Evolutionary conservation across 2,888 invertebrate species (phyloP).

Genomic region (Cacoxenus indagator): DNA sequence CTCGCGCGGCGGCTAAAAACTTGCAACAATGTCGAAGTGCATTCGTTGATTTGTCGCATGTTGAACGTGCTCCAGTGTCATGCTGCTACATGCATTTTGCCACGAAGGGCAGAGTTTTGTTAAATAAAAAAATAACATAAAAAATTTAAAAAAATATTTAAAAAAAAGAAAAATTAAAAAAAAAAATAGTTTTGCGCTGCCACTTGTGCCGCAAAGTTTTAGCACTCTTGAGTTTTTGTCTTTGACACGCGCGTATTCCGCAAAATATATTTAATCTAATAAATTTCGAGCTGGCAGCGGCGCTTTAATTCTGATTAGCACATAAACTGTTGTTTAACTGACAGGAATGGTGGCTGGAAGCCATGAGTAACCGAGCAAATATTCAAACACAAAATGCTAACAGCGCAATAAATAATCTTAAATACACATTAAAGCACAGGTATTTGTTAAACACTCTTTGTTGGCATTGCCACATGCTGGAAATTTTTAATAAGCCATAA

Average conservation of each 20-base stretch:
- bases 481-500: conserved; percentile 49
- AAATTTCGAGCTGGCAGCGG: conserved; percentile 13
- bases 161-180: too few relatives aligned
- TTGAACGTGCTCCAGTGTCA: not conserved
- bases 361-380: not conserved
- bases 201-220: not conserved
- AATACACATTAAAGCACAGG: conserved; percentile 30
- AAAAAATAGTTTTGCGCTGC: not conserved
- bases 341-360: not conserved
- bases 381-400: conserved; percentile 9
- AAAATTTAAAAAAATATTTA: too few relatives aligned
- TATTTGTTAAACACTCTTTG: not conserved
- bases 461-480: conserved; percentile 31
- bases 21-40: not conserved
- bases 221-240: not conserved
- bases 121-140: too few relatives aligned
- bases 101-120: not conserved
- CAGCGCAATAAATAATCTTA: conserved; percentile 40
- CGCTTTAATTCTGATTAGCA: conserved; percentile 46
- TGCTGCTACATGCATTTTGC: not conserved
- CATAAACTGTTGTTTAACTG: conserved; percentile 38
- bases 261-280: not conserved
- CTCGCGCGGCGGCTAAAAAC: not conserved
- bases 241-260: not conserved
- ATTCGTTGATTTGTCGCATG: not conserved